These are phyloP conservation scores for Eufriesea mexicana DNA, from an alignment of 1,140 invertebrate species.

Conservation along the genomic window DNA sequence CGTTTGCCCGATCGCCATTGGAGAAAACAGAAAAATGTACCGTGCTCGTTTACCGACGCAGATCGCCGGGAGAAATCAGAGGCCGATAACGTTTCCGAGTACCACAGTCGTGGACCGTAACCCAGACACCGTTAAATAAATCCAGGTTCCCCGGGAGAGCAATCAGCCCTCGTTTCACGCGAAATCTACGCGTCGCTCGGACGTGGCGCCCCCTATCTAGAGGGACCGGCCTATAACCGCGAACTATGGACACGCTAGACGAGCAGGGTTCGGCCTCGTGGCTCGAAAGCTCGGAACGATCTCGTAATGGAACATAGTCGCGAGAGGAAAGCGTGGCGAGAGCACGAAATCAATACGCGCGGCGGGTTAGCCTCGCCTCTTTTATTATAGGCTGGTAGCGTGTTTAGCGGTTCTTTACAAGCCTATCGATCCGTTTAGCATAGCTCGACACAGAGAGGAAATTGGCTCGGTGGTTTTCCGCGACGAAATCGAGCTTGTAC, in stretches of 20 bases:
- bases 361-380: conserved; percentile 22
- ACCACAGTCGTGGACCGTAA: not conserved
- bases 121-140: not conserved
- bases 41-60: not conserved
- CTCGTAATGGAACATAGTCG: not conserved
- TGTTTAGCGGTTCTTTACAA: conserved; percentile 34
- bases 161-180: not conserved
- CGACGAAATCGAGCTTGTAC: not conserved
- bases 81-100: no score
- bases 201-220: no score
- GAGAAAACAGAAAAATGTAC: no score
- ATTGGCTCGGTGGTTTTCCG: conserved; percentile 32
- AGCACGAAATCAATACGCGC: conserved; percentile 21
- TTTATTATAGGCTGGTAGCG: conserved; percentile 20
- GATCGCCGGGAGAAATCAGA: not conserved
- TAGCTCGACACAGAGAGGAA: not conserved
- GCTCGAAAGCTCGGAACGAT: not conserved
- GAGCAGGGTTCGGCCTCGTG: not conserved
- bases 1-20: no score
- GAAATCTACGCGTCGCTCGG: not conserved
- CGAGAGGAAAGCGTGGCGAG: not conserved
- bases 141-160: not conserved
- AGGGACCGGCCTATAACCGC: no score
- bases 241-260: not conserved
- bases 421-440: conserved; percentile 56